Percentiles rank a stretch among this genome's conserved stretches.
Conservation (phyloP, 2,888 invertebrate genomes). For the Eupithecia subfuscata region DNA sequence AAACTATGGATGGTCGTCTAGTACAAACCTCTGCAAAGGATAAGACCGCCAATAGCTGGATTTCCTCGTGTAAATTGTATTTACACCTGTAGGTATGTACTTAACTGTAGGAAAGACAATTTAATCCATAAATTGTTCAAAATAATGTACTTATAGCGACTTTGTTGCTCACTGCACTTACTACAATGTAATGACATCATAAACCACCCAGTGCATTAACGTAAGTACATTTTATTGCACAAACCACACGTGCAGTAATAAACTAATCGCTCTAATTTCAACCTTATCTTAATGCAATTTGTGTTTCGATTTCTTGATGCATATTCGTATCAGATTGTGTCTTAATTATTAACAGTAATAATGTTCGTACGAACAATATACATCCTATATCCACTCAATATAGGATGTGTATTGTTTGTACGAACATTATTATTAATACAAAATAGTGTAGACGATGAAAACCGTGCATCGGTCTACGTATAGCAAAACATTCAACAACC, state of each 20-base stretch:
- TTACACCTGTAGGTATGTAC: background rate
- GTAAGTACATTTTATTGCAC: conserved; percentile 36
- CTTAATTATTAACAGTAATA: conserved; percentile 21
- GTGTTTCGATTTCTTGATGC: background rate
- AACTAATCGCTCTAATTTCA: conserved; percentile 15
- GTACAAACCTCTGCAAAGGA: too few species aligned
- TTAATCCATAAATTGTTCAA: background rate
- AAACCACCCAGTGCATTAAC: conserved; percentile 38
- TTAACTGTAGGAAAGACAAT: background rate
- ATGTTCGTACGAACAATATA: background rate
- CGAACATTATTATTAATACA: background rate
- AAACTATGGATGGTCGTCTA: too few species aligned
- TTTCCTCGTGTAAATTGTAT: background rate
- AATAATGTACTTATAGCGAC: background rate
- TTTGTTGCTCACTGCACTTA: background rate
- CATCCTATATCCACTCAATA: too few species aligned
- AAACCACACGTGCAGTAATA: conserved; percentile 23
- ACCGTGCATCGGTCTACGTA: background rate
- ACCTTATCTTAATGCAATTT: conserved; percentile 21
- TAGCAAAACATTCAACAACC: background rate
- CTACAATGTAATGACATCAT: conserved; percentile 36
- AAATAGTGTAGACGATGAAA: background rate
- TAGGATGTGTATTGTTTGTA: too few species aligned
- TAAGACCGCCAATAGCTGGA: background rate
- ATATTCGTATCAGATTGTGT: conserved; percentile 24